A percentile compares a stretch with the other conserved stretches of the same genome.
Evolutionary conservation across 2,797 vertebrate genomes (phyloP).

Genomic region (Poecilia picta): DNA sequence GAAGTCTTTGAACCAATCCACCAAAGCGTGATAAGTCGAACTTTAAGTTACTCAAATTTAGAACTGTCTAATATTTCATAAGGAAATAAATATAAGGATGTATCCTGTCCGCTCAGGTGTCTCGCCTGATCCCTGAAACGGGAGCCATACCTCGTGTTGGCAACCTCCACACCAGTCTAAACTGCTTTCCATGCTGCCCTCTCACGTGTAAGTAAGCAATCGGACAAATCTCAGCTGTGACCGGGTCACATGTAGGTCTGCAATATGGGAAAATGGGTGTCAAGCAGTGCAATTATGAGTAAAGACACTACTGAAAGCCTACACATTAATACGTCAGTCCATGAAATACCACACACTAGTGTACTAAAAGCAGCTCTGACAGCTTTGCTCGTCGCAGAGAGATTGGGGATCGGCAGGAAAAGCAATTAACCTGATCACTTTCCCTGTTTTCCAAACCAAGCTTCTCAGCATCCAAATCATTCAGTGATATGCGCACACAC

Average conservation of each 20-base stretch:
- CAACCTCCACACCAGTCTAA: neutral
- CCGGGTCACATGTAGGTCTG: neutral
- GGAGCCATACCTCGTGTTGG: neutral
- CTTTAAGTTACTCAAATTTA: neutral
- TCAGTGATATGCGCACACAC: slow-evolving; percentile 25
- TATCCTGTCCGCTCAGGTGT: neutral
- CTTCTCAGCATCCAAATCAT: slow-evolving; percentile 20
- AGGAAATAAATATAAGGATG: neutral
- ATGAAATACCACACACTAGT: neutral
- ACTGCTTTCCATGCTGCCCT: neutral
- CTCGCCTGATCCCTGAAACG: neutral
- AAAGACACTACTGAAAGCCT: neutral
- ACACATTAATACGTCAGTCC: neutral
- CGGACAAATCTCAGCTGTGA: neutral
- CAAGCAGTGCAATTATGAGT: neutral
- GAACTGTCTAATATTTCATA: neutral
- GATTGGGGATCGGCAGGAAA: slow-evolving; percentile 48
- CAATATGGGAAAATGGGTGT: neutral
- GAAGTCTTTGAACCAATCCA: neutral
- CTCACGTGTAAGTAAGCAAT: neutral
- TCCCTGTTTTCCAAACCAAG: slow-evolving; percentile 36
- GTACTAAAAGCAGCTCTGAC: neutral
- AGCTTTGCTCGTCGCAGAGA: slow-evolving; percentile 25
- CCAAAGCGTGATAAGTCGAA: neutral
- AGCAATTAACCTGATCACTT: slow-evolving; percentile 64